These are phyloP conservation scores for Spodoptera picta DNA, from an alignment of 2,888 invertebrate species.

Conservation along the genomic window DNA sequence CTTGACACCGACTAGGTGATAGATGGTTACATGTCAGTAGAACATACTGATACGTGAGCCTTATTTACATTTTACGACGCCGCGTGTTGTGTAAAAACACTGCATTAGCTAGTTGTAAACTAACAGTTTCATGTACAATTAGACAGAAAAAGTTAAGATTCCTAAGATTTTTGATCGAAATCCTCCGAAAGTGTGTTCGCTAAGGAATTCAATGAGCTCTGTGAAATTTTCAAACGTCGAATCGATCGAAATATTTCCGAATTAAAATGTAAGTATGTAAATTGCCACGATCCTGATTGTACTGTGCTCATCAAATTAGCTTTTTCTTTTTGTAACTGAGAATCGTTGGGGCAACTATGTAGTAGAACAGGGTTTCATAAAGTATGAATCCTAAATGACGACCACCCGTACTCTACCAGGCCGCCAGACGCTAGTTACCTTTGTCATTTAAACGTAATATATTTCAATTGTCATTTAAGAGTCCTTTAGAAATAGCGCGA, in stretches of 20 bases:
- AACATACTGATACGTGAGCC: constrained; percentile 60
- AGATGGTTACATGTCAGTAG: constrained; percentile 68
- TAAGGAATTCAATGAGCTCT: constrained; percentile 15
- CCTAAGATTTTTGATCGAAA: constrained; percentile 23
- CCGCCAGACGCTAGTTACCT: constrained; percentile 3
- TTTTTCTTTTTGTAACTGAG: background rate
- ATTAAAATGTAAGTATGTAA: background rate
- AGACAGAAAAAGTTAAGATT: constrained; percentile 15
- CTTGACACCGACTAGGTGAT: constrained; percentile 74
- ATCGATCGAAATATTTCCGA: constrained; percentile 3
- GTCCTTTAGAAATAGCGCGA: constrained; percentile 28
- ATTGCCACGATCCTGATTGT: background rate
- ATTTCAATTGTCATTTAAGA: constrained; percentile 44
- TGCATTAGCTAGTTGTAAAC: constrained; percentile 45
- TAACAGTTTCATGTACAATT: constrained; percentile 32
- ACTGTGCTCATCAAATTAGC: background rate
- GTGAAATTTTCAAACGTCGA: constrained; percentile 16
- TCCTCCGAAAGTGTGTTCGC: background rate
- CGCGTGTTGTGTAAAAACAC: constrained; percentile 58
- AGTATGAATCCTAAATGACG: constrained; percentile 22
- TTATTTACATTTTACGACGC: constrained; percentile 65
- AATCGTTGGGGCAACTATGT: background rate
- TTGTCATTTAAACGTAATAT: constrained; percentile 31
- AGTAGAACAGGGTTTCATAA: background rate
- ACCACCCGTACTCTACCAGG: constrained; percentile 27